Percentiles rank a stretch among this genome's conserved stretches.
Conservation (phyloP, 2,888 invertebrate genomes). For the Ophion ellenae region DNA sequence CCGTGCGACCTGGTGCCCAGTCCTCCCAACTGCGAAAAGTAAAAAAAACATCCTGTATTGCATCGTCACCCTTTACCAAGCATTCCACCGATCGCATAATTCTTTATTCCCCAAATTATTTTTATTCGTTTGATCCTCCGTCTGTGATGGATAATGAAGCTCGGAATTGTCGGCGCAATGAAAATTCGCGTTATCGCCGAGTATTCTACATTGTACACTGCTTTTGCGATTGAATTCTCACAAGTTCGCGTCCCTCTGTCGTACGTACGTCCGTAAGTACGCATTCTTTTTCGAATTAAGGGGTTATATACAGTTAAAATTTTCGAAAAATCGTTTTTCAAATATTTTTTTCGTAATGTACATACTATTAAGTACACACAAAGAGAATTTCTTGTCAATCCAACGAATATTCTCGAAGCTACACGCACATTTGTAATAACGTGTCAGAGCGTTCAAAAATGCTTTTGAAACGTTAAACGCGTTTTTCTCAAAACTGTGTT, state of each 20-base stretch:
- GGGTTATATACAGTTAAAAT: too few species aligned
- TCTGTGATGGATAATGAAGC: neutral
- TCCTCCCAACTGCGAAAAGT: constrained; percentile 89
- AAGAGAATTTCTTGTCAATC: too few species aligned
- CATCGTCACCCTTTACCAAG: neutral
- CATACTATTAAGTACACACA: too few species aligned
- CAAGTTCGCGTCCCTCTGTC: constrained; percentile 66
- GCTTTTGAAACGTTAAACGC: too few species aligned
- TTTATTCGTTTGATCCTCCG: too few species aligned
- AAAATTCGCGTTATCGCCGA: neutral
- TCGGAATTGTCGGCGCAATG: neutral
- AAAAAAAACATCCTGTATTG: neutral
- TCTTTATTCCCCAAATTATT: neutral
- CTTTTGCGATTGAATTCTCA: constrained; percentile 74
- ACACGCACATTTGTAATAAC: too few species aligned
- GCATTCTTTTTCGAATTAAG: constrained; percentile 22
- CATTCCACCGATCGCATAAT: neutral
- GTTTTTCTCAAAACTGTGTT: too few species aligned
- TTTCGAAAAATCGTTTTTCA: too few species aligned
- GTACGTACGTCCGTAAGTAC: constrained; percentile 45
- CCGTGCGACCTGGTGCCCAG: constrained; percentile 86
- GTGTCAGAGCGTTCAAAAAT: too few species aligned
- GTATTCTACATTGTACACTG: constrained; percentile 74
- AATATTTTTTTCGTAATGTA: too few species aligned
- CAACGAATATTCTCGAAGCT: too few species aligned